These are phyloP conservation scores for Chaetura pelagica DNA, from an alignment of 2,113 vertebrate species.

Conservation along the genomic window DNA sequence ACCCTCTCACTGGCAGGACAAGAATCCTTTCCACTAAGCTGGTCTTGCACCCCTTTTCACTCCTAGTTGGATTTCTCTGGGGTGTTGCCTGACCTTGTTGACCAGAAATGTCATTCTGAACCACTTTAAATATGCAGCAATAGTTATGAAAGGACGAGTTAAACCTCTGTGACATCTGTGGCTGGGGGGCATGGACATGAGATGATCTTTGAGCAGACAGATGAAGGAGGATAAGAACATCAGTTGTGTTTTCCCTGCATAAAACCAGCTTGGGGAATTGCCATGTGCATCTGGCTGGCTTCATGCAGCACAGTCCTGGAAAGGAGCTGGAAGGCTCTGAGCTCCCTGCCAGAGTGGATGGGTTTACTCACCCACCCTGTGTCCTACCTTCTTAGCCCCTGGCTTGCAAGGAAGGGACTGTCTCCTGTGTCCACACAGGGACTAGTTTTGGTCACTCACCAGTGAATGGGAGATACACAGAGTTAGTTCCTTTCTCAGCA, in stretches of 20 bases:
- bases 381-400: background rate
- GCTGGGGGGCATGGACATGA: background rate
- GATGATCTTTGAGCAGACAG: background rate
- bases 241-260: background rate
- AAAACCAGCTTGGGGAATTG: background rate
- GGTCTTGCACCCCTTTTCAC: background rate
- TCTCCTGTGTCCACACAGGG: background rate
- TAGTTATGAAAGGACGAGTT: background rate
- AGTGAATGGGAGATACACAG: background rate
- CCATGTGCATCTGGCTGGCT: background rate
- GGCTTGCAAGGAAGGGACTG: background rate
- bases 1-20: rapidly evolving
- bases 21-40: background rate
- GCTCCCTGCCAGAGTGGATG: background rate
- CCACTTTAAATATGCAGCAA: background rate
- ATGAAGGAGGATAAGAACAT: background rate
- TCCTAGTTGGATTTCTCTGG: background rate
- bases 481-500: background rate
- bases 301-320: background rate
- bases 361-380: background rate
- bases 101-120: background rate
- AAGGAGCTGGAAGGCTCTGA: background rate
- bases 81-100: background rate
- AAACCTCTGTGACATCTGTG: background rate
- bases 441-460: background rate